Conservation (phyloP, 2,888 invertebrate species). For the Platerodrilus igneus region DNA sequence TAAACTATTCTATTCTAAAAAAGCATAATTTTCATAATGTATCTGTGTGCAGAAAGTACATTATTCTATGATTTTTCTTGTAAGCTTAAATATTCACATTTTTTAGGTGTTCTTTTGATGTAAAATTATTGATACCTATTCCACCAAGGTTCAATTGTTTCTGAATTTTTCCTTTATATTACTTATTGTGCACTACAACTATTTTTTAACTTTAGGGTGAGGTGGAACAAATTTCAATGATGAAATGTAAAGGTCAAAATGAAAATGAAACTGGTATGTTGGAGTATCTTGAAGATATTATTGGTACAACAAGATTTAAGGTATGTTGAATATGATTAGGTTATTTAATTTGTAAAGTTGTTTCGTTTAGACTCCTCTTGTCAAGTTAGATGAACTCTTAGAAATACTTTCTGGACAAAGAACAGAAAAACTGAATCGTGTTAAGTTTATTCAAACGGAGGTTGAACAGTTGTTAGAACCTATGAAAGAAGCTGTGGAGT, state of each 20-base stretch:
- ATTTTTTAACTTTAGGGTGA: conserved; percentile 78
- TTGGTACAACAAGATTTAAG: conserved; percentile 83
- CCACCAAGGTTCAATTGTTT: too few species aligned
- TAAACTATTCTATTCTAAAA: too few species aligned
- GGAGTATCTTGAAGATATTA: conserved; percentile 97
- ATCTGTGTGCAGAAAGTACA: too few species aligned
- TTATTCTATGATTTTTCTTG: too few species aligned
- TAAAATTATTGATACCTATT: too few species aligned
- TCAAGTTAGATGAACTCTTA: conserved; percentile 65
- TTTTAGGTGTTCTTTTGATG: background rate
- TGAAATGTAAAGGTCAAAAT: conserved; percentile 87
- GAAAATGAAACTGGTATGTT: conserved; percentile 94
- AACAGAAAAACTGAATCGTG: conserved; percentile 77
- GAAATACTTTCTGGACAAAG: conserved; percentile 69
- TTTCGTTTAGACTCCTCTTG: conserved; percentile 64
- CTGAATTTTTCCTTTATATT: background rate
- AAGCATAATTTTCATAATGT: too few species aligned
- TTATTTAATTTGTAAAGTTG: conserved; percentile 6
- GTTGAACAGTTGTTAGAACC: conserved; percentile 73
- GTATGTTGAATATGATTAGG: conserved; percentile 43
- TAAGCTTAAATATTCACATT: too few species aligned
- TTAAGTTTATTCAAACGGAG: conserved; percentile 77
- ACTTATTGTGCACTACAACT: background rate
- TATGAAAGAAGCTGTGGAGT: conserved; percentile 72
- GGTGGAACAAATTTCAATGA: conserved; percentile 98